Base-by-base conservation (phyloP, 1,140 invertebrate genomes). In the Dinothrombium tinctorium region DNA sequence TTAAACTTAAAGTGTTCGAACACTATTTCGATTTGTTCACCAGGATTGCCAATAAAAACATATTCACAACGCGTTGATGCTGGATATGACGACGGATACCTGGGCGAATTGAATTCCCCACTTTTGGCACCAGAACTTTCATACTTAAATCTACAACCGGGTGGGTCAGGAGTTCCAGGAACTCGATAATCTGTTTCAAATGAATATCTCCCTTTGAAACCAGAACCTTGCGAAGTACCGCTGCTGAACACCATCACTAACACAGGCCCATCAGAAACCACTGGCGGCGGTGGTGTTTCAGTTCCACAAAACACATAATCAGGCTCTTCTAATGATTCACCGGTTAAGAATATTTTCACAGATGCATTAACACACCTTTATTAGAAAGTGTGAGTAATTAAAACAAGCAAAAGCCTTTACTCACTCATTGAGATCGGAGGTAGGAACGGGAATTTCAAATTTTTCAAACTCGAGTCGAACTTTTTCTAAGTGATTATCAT, bases 71-170 rank as follows among this genome's bases (percentile, higher is more conserved):
- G 81, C 22, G 76, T 83, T 53, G 76, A 74, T 50, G 78, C 81
- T 36, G 84, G 84, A 67, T 94, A 94, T 62, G 86, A 87, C 53
- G 77, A 76, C 50, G 87, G 87, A 68, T 90, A 83, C 31, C 86
- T 69, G 9, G 89, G 89, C 14, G 84, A 90, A 59, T 94, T 94
- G 56, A 94, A 83, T 49, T 82, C 76, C 14, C 87, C 87, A 37
- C 69, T 68, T 56, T 84, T 86, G 48, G 72, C 68, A 31, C 73
- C 76, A 44, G 69, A 71, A 58, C 82, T 89, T 41, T 71, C 68
- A 61, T 92, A 95, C 0, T 76, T 77, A 58, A 92, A 95, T 33
- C 71, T 72, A 57, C 89, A 95, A 43, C 81, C 80, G 52, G 80
- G 74, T 0, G 82, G 81, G 11, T 80, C 76, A 12, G 82, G 76